A percentile compares a stretch with the other conserved stretches of the same genome.
phyloP scores from a whole-genome alignment of 2,113 vertebrate genomes.

The Athene cunicularia region DNA sequence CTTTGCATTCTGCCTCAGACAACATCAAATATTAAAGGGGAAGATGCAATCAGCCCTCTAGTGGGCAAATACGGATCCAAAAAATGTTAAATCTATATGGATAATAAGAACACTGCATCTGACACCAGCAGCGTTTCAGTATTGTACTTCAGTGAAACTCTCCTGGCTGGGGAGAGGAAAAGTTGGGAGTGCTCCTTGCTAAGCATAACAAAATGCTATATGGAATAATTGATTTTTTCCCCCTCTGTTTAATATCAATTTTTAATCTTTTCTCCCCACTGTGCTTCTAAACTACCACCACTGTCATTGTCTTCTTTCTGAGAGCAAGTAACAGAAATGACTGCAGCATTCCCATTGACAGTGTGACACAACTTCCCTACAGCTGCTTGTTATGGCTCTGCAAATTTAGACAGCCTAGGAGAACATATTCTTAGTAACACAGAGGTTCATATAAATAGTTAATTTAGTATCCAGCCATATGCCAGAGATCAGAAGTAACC shows the following conservation, averaged over 20 bases:
- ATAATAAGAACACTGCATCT: neutral
- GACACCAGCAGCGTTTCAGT: neutral
- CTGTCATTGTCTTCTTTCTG: neutral
- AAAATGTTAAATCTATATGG: neutral
- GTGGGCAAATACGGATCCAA: slow-evolving; percentile 34
- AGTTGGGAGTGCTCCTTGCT: neutral
- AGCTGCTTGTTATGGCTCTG: neutral
- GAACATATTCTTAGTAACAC: neutral
- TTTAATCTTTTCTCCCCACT: neutral
- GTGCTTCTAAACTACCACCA: neutral
- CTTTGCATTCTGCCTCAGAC: slow-evolving; percentile 14
- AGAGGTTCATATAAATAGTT: neutral
- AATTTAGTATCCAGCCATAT: slow-evolving; percentile 9
- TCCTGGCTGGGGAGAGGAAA: neutral
- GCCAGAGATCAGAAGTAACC: slow-evolving; percentile 9
- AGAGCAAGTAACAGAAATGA: neutral
- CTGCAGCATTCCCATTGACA: neutral
- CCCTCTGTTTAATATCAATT: neutral
- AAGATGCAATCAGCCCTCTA: slow-evolving; percentile 50
- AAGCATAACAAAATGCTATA: neutral
- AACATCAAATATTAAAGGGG: slow-evolving; percentile 47
- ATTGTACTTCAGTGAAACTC: neutral
- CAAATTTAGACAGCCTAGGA: neutral
- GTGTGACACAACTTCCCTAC: neutral
- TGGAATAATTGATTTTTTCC: neutral